Evolutionary conservation across 1,140 invertebrate species (phyloP), one percentile per base, ranked within the genome.

Genomic region (Oncopeltus fasciatus): DNA sequence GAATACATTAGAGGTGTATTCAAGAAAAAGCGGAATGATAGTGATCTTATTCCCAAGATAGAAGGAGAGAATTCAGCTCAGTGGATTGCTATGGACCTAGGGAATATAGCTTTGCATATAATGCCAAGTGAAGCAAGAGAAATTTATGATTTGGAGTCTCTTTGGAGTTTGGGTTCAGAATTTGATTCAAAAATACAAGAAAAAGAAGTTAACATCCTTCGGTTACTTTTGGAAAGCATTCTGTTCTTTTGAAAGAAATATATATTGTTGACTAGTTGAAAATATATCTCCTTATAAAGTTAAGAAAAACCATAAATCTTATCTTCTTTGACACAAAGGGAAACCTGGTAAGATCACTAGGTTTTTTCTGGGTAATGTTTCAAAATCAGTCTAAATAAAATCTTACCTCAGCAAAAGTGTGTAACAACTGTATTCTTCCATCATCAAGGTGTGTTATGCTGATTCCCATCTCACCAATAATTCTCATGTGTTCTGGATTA

Each of bases 381-480:
- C n/a, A n/a, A n/a, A n/a, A n/a, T n/a, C n/a, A n/a, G n/a, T n/a
- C n/a, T n/a, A n/a, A n/a, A n/a, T n/a, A n/a, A n/a, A n/a, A n/a
- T n/a, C n/a, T n/a, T 79, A 88, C 87, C 74, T 85, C 85, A 68
- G 85, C 81, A 71, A 85, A 86, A 59, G 84, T 87, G 70, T 97
- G 93, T 16, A 94, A 79, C 21, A 98, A 76, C 73, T 96, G 92
- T 44, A 98, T 83, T 56, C 90, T 75, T 44, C 94, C 94, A 75
- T 98, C 92, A 28, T 83, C 79, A 69, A 95, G 77, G 0, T 88
- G 89, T 57, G 92, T 77, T 63, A 98, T 86, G 56, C 86, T 86
- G 67, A 98, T 97, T 53, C 95, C 95, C 93, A 98, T 96, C 72
- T 92, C 83, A 65, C 84, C 83, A 57, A 98, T 78, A 59, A 91